A percentile compares a stretch with the other conserved stretches of the same genome.
Conservation (phyloP, 2,113 vertebrate species). For the Vidua chalybeata region DNA sequence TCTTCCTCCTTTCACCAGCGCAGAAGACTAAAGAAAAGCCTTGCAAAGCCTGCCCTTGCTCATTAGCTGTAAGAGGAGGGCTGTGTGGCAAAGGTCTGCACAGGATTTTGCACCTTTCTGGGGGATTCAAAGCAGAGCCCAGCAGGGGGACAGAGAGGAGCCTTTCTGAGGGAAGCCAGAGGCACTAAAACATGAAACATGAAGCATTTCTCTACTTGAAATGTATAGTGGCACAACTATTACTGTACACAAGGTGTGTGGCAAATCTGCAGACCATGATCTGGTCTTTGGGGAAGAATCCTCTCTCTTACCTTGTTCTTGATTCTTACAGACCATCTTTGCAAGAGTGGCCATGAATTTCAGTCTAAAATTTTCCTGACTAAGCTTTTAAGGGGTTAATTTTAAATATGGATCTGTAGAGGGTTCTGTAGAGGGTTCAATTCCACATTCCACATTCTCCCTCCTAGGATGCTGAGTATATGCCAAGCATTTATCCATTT, state of each 20-base stretch:
- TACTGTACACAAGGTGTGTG: neutral
- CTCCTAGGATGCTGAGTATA: slow-evolving; percentile 55
- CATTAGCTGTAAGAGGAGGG: neutral
- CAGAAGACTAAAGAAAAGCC: neutral
- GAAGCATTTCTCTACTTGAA: neutral
- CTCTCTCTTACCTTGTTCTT: neutral
- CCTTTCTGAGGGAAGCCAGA: neutral
- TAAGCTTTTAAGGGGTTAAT: slow-evolving; percentile 52
- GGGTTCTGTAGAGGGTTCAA: neutral
- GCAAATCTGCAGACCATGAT: neutral
- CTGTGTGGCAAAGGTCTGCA: neutral
- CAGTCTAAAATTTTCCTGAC: neutral
- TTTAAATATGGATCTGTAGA: slow-evolving; percentile 37
- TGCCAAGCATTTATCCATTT: slow-evolving; percentile 67
- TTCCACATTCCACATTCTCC: slow-evolving; percentile 15
- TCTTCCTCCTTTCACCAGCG: neutral
- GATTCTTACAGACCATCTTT: neutral
- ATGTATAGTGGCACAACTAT: neutral
- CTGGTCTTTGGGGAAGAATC: neutral
- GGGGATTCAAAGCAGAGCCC: neutral
- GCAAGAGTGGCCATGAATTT: neutral
- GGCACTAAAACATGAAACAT: neutral
- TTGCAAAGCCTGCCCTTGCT: neutral
- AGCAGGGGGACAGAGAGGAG: neutral
- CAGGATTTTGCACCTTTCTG: neutral